Evolutionary conservation across 2,797 vertebrate species (phyloP), one percentile per base, ranked within the genome.

Genomic region (Enteromius fasciolatus): DNA sequence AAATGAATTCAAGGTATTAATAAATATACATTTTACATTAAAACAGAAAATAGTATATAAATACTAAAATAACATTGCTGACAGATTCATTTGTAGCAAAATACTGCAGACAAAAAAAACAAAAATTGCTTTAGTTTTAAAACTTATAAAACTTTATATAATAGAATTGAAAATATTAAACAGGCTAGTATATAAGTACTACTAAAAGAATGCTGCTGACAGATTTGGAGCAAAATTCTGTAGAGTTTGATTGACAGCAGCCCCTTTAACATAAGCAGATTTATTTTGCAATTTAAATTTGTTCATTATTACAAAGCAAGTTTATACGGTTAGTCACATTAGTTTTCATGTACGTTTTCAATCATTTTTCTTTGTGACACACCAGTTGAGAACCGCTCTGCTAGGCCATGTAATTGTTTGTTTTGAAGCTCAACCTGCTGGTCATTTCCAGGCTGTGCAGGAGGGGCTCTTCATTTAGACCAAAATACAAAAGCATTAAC

Each of bases 381-480:
- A 67, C 48, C 77, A 69, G 77, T 69, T 79, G 77, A 79, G 36
- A 79, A 57, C 48, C n/a, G 48, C 77, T 54, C 63, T 67, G 20
- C 31, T 69, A 3, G 33, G 77, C 77, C 36, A 39, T 54, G 33
- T 25, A 41, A 33, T 33, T 52, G 50, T 44, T n/a, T 33, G 63
- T 76, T 50, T 61, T 59, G 20, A 68, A 57, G 36, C 23, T 82
- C 50, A 68, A 59, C 12, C 50, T 25, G 63, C 52, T 50, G 52
- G 52, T 83, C 28, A 70, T 77, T 77, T 59, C 74, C 28, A 61
- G 39, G 74, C 64, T 83, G 39, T 70, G 9, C 10, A 25, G 8
- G 0, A 69, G 74, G 74, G 81, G 52, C 41, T 63, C 52, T 83
- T 77, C 41, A 77, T 83, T 77, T 59, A 4, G 80, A 75, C 61